Evolutionary conservation across 2,797 vertebrate species (phyloP).

Genomic region (Enteromius viviparus): DNA sequence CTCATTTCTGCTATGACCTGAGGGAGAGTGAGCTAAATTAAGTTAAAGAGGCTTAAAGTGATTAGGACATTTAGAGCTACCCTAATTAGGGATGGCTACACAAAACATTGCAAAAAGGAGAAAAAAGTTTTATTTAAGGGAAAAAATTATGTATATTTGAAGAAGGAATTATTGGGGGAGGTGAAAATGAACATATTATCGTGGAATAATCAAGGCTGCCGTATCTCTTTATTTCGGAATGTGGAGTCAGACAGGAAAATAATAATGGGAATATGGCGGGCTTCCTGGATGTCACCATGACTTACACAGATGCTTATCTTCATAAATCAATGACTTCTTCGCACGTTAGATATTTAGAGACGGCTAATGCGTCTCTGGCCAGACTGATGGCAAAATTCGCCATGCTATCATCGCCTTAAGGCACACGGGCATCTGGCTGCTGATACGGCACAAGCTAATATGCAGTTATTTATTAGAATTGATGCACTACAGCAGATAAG

Average conservation of each 20-base stretch:
- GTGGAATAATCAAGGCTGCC: constrained; percentile 59
- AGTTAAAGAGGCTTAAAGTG: constrained; percentile 67
- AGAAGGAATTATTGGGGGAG: constrained; percentile 53
- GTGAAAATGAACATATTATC: constrained; percentile 69
- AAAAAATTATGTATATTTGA: constrained; percentile 57
- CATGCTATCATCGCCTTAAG: constrained; percentile 63
- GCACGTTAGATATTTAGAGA: constrained; percentile 55
- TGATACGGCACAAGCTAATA: constrained; percentile 72
- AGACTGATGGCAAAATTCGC: constrained; percentile 61
- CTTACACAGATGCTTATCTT: constrained; percentile 59
- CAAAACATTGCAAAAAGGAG: constrained; percentile 50
- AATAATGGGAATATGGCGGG: constrained; percentile 31
- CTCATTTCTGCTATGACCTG: constrained; percentile 64
- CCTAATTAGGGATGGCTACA: constrained; percentile 63
- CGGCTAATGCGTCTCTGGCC: constrained; percentile 49
- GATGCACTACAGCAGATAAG: constrained; percentile 72
- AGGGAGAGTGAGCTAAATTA: constrained; percentile 63
- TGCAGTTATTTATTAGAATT: constrained; percentile 74
- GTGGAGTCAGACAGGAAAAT: neutral
- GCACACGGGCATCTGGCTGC: constrained; percentile 64
- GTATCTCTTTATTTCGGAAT: constrained; percentile 46
- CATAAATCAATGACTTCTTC: constrained; percentile 52
- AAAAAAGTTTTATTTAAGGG: constrained; percentile 53
- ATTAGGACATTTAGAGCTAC: constrained; percentile 67
- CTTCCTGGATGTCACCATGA: constrained; percentile 51